Conservation (phyloP, 2,113 vertebrate species). For the Cyanoramphus novaezelandiae region DNA sequence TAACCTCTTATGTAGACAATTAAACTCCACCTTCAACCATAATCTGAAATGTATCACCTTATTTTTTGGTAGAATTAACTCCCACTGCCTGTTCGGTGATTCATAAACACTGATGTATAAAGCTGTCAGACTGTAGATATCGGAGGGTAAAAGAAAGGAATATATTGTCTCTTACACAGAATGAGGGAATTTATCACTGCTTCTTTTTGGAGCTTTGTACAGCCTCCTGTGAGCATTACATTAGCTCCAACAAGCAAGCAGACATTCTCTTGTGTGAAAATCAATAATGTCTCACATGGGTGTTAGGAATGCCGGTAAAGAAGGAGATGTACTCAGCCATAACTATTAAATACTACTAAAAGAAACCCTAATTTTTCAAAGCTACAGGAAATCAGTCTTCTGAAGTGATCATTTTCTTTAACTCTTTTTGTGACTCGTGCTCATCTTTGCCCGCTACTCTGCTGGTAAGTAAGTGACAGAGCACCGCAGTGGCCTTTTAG, state of each 20-base stretch:
- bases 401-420: conserved; percentile 23
- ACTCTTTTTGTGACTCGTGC: not conserved
- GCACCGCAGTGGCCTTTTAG: not conserved
- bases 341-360: conserved; percentile 1
- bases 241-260: not conserved
- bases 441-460: not conserved
- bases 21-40: not conserved
- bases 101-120: not conserved
- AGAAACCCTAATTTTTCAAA: conserved; percentile 30
- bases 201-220: not conserved
- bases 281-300: not conserved
- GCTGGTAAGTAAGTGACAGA: not conserved
- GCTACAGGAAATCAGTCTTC: not conserved
- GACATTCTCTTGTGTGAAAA: conserved; percentile 18
- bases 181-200: not conserved
- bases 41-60: not conserved
- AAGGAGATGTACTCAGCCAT: not conserved
- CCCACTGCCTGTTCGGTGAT: conserved; percentile 20
- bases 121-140: conserved; percentile 1
- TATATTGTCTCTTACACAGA: not conserved
- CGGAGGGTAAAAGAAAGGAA: not conserved
- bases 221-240: not conserved
- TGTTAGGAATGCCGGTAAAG: conserved; percentile 1
- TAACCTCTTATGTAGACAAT: conserved; percentile 9
- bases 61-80: conserved; percentile 13